Percentiles rank a stretch among this genome's conserved stretches.
Conservation (phyloP, 2,888 invertebrate genomes). For the Lamellibrachia satsuma region DNA sequence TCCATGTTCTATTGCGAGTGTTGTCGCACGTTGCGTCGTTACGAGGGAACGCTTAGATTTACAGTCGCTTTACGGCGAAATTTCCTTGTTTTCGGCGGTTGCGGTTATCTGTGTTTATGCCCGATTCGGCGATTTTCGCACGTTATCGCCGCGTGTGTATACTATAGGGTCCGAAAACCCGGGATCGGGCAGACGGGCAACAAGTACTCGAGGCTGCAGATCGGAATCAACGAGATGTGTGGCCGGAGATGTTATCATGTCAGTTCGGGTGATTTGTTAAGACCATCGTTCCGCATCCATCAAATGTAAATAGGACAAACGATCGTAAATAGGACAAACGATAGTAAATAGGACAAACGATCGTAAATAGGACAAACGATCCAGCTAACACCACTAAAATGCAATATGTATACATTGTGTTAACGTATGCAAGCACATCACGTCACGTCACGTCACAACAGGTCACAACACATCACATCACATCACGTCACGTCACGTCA, state of each 20-base stretch:
- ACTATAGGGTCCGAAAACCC: background rate
- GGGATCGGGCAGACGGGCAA: background rate
- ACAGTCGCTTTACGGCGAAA: background rate
- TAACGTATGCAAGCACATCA: too few relatives aligned
- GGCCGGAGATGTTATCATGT: background rate
- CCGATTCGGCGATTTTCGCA: background rate
- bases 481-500: too few relatives aligned
- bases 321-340: too few relatives aligned
- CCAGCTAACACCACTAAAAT: too few relatives aligned
- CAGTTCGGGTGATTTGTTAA: background rate
- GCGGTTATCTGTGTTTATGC: background rate
- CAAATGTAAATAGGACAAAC: too few relatives aligned
- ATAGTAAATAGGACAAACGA: too few relatives aligned
- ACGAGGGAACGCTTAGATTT: background rate
- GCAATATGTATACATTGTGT: too few relatives aligned
- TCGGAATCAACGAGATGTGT: background rate
- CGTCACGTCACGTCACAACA: too few relatives aligned
- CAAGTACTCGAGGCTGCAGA: background rate
- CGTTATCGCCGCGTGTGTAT: background rate
- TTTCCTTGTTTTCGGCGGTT: background rate
- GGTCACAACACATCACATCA: too few relatives aligned
- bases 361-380: too few relatives aligned
- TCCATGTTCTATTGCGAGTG: background rate
- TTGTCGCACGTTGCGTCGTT: background rate
- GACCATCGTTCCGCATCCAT: background rate